Evolutionary conservation across 2,888 invertebrate genomes (phyloP).

Genomic region (Eupsilia transversa): DNA sequence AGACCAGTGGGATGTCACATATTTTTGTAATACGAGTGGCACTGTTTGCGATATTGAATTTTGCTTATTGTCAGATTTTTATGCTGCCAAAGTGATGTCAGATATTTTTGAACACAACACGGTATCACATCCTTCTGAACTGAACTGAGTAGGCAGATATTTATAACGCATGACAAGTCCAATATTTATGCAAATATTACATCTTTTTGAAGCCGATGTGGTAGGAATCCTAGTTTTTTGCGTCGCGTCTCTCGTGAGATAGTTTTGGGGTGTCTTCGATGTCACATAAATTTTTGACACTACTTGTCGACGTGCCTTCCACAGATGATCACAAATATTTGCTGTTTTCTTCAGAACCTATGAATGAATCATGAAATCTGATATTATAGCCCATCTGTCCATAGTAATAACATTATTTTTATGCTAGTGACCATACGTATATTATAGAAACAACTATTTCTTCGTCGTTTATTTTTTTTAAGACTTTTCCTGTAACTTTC

Average conservation of each 20-base stretch:
- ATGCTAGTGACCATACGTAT: not conserved
- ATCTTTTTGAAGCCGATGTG: not conserved
- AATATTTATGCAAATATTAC: too few species aligned
- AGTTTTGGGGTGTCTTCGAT: not conserved
- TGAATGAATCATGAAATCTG: not conserved
- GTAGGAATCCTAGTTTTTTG: not conserved
- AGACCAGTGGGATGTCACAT: not conserved
- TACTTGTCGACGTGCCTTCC: not conserved
- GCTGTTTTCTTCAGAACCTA: not conserved
- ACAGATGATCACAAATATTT: not conserved
- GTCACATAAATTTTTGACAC: not conserved
- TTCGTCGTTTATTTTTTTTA: not conserved
- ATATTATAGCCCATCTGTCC: not conserved
- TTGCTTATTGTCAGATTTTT: not conserved
- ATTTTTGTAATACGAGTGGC: not conserved
- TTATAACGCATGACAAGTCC: not conserved
- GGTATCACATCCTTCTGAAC: not conserved
- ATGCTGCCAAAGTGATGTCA: not conserved
- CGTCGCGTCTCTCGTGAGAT: not conserved
- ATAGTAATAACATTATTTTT: not conserved
- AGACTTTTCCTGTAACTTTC: not conserved
- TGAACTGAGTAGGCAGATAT: too few species aligned
- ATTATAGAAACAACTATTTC: not conserved
- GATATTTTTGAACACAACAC: not conserved
- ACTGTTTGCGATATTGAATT: not conserved